phyloP scores from a whole-genome alignment of 2,113 vertebrate genomes.

The Puntigrus tetrazona region DNA sequence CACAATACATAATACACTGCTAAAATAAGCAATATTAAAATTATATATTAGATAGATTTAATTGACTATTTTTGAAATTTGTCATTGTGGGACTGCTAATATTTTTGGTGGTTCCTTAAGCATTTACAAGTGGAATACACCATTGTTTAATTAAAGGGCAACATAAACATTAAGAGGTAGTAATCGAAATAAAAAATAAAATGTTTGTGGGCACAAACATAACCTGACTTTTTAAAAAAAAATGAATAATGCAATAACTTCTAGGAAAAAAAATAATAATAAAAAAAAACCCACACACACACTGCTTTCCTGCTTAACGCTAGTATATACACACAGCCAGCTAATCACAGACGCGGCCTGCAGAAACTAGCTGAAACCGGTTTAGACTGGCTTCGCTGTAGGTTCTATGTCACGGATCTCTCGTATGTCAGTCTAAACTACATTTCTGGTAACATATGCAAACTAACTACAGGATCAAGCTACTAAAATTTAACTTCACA shows the following conservation, averaged over 20 bases:
- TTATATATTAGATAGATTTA: too few species aligned
- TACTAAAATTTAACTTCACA: not conserved
- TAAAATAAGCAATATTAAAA: not conserved
- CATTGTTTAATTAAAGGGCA: not conserved
- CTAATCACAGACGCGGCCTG: not conserved
- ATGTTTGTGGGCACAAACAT: not conserved
- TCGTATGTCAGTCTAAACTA: not conserved
- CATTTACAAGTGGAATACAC: not conserved
- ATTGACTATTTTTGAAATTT: not conserved
- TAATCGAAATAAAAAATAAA: not conserved
- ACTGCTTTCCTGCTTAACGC: not conserved
- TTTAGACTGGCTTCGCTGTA: not conserved
- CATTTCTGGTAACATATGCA: not conserved
- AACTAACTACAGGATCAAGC: not conserved
- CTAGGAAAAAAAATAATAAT: not conserved
- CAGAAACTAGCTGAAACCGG: constrained; percentile 26
- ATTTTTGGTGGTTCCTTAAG: not conserved
- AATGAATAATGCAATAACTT: not conserved
- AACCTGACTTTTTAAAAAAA: not conserved
- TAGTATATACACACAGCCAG: not conserved
- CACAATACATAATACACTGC: not conserved
- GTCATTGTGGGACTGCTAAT: not conserved
- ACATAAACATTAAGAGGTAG: not conserved
- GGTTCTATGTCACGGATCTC: not conserved
- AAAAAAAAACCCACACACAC: too few species aligned